A percentile compares a stretch with the other conserved stretches of the same genome.
Conservation (phyloP, 2,888 invertebrate species). For the Euzetes globulus region DNA sequence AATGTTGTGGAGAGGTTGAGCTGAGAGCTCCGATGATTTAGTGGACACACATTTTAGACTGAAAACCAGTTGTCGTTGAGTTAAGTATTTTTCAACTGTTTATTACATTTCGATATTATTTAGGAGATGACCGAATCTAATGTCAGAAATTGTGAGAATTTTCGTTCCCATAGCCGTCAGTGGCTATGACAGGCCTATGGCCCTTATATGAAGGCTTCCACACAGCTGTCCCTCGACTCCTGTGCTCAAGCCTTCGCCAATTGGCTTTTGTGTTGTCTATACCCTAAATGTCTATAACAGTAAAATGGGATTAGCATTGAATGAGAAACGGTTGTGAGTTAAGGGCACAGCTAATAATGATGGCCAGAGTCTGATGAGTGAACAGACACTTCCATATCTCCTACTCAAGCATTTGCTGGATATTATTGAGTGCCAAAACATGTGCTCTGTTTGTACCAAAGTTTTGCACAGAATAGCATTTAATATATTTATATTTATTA, state of each 20-base stretch:
- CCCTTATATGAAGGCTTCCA: neutral
- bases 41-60: neutral
- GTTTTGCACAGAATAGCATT: neutral
- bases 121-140: neutral
- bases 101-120: constrained; percentile 12
- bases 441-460: neutral
- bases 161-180: neutral
- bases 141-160: no score
- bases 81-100: neutral
- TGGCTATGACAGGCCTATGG: neutral
- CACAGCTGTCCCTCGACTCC: constrained; percentile 1
- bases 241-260: neutral
- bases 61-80: neutral
- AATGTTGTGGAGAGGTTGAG: neutral
- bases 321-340: neutral
- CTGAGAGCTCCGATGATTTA: neutral
- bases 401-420: neutral
- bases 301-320: constrained; percentile 18
- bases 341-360: constrained; percentile 1
- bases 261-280: neutral
- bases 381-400: neutral
- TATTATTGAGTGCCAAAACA: neutral
- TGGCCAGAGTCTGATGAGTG: neutral
- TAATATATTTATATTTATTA: neutral
- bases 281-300: constrained; percentile 13